phyloP scores from a whole-genome alignment of 2,113 vertebrate genomes.

The Asarcornis scutulata region DNA sequence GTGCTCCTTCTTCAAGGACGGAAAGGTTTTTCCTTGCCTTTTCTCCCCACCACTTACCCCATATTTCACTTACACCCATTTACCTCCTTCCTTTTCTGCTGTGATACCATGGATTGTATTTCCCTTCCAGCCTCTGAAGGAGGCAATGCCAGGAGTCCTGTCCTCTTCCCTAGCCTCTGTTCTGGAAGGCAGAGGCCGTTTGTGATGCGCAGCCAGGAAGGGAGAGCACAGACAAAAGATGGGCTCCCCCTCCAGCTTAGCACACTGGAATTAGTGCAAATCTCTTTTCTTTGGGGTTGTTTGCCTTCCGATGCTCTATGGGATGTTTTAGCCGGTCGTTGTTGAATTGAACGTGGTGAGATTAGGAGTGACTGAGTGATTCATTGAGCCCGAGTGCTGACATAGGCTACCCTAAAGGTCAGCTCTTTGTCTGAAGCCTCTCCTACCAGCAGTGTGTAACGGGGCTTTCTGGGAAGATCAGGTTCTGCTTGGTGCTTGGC shows the following conservation, averaged over 20 bases:
- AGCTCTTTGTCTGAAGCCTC: not conserved
- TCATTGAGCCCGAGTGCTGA: not conserved
- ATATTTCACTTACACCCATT: not conserved
- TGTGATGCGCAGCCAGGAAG: not conserved
- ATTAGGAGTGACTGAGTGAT: not conserved
- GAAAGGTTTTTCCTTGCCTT: not conserved
- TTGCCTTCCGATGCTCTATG: not conserved
- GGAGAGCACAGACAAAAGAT: not conserved
- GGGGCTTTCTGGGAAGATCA: conserved; percentile 1
- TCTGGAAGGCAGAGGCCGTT: not conserved
- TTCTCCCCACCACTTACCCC: not conserved
- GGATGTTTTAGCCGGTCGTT: not conserved
- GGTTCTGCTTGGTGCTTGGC: not conserved
- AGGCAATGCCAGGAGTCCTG: not conserved
- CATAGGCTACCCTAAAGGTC: not conserved
- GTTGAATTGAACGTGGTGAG: not conserved
- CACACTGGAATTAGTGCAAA: not conserved
- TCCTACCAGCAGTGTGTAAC: fast-evolving
- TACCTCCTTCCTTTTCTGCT: not conserved
- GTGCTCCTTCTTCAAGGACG: not conserved
- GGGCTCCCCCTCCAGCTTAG: not conserved
- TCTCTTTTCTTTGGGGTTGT: not conserved
- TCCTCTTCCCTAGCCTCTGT: not conserved
- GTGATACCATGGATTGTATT: not conserved
- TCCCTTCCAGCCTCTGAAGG: not conserved